Base-by-base conservation (phyloP, 2,113 vertebrate species). In the Petrocephalus zakoni region DNA sequence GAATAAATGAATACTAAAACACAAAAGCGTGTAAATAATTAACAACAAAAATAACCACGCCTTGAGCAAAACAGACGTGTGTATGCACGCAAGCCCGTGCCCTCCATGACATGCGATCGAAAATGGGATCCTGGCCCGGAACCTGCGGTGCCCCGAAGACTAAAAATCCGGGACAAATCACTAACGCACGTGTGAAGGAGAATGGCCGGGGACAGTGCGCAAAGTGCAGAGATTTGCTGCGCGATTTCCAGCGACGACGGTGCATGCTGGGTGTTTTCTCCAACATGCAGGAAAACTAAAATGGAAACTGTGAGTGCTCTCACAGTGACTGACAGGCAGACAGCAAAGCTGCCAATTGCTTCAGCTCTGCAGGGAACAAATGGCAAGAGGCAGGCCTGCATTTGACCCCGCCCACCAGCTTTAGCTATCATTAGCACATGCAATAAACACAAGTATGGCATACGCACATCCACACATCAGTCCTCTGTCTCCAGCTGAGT, bases 1-100 rank as follows among this genome's bases (percentile, higher is more conserved):
- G 47, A 85, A 53, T 85, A 85, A 51, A 85, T 53, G 84, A 46
- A 85, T 85, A 85, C 47, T 53, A 83, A 85, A 85, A 51, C 49
- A 55, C 46, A 46, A n/a, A 55, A 29, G 22, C 22, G 51, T 55
- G 51, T 83, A 83, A 85, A 53, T 85, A 52, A 53, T 85, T 51
- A 51, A 52, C 47, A 22, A 49, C 51, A 29, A 5, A 51, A 85
- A 85, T 85, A 53, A 85, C 37, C 81, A 83, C 84, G 51, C 84
- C 21, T 53, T 53, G n/a, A 53, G 84, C 21, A n/a, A 85, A 53
- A 85, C n/a, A 53, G 49, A 51, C 22, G 51, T 52, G 25, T 17
- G 25, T 34, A 13, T 52, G 84, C 4, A n/a, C 37, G 13, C 17
- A 34, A 37, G 42, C 7, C 42, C 7, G 0, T 21, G 75, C 2